These are phyloP conservation scores for Belonocnema kinseyi DNA, from an alignment of 1,140 invertebrate species.

Conservation along the genomic window DNA sequence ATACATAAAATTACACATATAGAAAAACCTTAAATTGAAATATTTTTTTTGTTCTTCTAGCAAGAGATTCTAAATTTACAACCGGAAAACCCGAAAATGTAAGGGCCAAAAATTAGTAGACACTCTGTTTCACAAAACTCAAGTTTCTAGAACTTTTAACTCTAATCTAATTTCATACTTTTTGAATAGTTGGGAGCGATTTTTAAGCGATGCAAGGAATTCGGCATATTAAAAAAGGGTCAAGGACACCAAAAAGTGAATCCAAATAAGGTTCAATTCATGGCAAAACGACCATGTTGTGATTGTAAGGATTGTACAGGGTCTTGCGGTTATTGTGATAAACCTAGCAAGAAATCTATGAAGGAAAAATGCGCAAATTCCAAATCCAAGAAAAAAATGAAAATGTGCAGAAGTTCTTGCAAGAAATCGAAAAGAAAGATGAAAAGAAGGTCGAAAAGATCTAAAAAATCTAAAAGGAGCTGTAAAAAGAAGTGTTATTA, in stretches of 20 bases:
- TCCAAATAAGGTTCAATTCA: neutral
- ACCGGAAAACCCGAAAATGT: too few species aligned
- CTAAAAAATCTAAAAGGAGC: neutral
- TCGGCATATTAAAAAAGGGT: conserved; percentile 40
- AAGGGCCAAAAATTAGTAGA: too few species aligned
- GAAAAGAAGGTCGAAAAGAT: neutral
- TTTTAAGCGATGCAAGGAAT: conserved; percentile 43
- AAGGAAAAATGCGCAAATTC: neutral
- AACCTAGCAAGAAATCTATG: neutral
- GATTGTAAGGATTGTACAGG: conserved; percentile 48
- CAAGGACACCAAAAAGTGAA: neutral
- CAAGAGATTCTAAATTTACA: too few species aligned
- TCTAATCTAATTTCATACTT: conserved; percentile 16
- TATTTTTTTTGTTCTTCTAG: too few species aligned
- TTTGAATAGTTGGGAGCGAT: conserved; percentile 42
- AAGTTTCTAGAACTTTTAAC: neutral
- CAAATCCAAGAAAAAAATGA: conserved; percentile 8
- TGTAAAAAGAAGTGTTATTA: neutral
- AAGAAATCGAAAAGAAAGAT: conserved; percentile 16
- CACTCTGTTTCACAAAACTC: too few species aligned
- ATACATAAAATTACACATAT: too few species aligned
- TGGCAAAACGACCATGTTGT: conserved; percentile 40
- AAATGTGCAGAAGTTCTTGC: conserved; percentile 29
- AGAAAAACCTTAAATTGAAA: too few species aligned
- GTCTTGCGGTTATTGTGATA: conserved; percentile 46